A percentile compares a stretch with the other conserved stretches of the same genome.
These are phyloP conservation scores for Drosophila neonasuta DNA, from an alignment of 2,888 invertebrate species.

Conservation along the genomic window DNA sequence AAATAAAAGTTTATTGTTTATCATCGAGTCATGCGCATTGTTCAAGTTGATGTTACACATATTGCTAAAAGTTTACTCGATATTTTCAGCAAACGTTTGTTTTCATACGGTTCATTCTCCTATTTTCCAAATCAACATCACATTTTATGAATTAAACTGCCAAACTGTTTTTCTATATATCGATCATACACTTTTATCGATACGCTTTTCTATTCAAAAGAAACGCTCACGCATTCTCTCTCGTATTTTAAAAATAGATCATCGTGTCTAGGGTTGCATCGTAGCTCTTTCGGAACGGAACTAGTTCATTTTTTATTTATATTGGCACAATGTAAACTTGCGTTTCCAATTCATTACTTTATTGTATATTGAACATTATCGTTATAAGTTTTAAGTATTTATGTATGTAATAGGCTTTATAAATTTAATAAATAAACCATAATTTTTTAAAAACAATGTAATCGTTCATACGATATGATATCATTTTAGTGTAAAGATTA, in stretches of 20 bases:
- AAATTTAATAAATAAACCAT: too few relatives aligned
- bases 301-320: conserved; percentile 5
- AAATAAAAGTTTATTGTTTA: conserved; percentile 64
- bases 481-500: too few relatives aligned
- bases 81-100: conserved; percentile 32
- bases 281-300: conserved; percentile 22
- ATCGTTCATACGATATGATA: too few relatives aligned
- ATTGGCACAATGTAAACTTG: too few relatives aligned
- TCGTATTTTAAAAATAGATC: conserved; percentile 33
- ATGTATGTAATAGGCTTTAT: too few relatives aligned
- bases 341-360: too few relatives aligned
- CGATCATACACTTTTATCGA: conserved; percentile 69
- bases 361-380: too few relatives aligned
- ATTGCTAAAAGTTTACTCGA: conserved; percentile 45
- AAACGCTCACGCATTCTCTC: conserved; percentile 29
- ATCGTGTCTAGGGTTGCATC: conserved; percentile 47
- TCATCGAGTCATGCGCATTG: conserved; percentile 55
- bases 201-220: conserved; percentile 32
- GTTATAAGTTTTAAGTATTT: too few relatives aligned
- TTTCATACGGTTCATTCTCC: conserved; percentile 29
- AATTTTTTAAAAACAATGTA: too few relatives aligned
- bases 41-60: conserved; percentile 54
- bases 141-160: conserved; percentile 63
- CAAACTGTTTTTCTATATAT: conserved; percentile 50
- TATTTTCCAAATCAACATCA: conserved; percentile 27